Percentiles rank a stretch among this genome's conserved stretches.
phyloP scores from a whole-genome alignment of 2,888 invertebrate species.

The Phragmatobia fuliginosa region DNA sequence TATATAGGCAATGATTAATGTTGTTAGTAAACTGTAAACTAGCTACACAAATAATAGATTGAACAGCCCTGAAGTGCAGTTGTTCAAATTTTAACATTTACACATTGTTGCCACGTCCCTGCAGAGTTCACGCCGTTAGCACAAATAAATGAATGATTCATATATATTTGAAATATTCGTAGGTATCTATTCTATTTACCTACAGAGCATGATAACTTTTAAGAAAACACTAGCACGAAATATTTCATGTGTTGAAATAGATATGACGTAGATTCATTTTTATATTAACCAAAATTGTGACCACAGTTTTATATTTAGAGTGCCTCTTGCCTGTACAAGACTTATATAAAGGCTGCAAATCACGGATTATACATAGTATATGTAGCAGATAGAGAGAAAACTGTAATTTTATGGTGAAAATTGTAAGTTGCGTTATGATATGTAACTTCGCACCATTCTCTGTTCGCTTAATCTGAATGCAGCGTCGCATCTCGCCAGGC shows the following conservation, averaged over 20 bases:
- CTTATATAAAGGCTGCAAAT: conserved; percentile 87
- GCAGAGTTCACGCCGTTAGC: conserved; percentile 82
- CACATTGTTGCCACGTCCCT: conserved; percentile 78
- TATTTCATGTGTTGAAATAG: conserved; percentile 79
- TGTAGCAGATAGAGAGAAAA: conserved; percentile 81
- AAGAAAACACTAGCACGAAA: conserved; percentile 81
- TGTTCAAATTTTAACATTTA: conserved; percentile 87
- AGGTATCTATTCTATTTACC: conserved; percentile 69
- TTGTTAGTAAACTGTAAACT: conserved; percentile 73
- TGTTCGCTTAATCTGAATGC: conserved; percentile 38
- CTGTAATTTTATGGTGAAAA: conserved; percentile 86
- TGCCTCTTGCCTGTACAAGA: conserved; percentile 88
- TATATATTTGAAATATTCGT: conserved; percentile 60
- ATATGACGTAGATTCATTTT: conserved; percentile 81
- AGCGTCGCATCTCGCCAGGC: conserved; percentile 32
- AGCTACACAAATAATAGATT: conserved; percentile 72
- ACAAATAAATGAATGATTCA: conserved; percentile 69
- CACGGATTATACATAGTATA: conserved; percentile 85
- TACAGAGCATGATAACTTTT: conserved; percentile 73
- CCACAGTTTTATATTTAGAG: conserved; percentile 88
- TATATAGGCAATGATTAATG: conserved; percentile 78
- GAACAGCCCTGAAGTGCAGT: conserved; percentile 84
- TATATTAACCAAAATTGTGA: conserved; percentile 84
- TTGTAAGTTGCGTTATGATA: conserved; percentile 87
- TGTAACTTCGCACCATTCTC: conserved; percentile 69